Evolutionary conservation across 2,797 vertebrate genomes (phyloP).

Genomic region (Myotis daubentonii): DNA sequence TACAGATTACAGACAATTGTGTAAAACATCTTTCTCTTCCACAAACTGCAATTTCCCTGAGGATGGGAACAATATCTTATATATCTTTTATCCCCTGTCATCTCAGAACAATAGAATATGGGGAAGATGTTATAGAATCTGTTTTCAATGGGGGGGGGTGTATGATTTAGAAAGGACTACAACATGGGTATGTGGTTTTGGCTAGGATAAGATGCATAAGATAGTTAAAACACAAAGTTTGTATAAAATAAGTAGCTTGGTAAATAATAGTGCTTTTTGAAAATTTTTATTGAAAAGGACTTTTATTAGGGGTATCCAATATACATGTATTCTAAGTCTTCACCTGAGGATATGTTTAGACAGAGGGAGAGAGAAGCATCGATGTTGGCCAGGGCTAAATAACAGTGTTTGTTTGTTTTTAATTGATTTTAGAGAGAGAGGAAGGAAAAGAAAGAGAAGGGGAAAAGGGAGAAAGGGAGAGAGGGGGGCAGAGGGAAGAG

Average conservation of each 20-base stretch:
- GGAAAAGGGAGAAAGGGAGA: too few species aligned
- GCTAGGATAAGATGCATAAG: neutral
- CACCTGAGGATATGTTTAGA: neutral
- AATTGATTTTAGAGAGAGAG: too few species aligned
- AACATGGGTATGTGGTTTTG: neutral
- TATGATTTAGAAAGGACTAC: neutral
- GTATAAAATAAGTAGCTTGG: neutral
- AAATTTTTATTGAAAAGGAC: neutral
- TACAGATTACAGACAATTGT: neutral
- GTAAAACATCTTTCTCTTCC: neutral
- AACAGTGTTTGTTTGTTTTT: too few species aligned
- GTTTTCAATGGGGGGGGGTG: neutral
- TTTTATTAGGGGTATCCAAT: neutral
- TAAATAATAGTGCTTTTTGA: neutral
- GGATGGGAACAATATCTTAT: neutral
- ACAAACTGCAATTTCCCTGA: neutral
- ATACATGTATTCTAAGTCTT: neutral
- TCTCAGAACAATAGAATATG: neutral
- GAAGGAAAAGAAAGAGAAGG: too few species aligned
- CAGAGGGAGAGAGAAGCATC: neutral
- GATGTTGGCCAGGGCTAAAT: too few species aligned
- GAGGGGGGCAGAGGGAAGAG: too few species aligned
- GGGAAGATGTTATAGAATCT: neutral
- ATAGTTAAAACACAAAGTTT: neutral
- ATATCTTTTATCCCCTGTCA: neutral